Evolutionary conservation across 2,888 invertebrate species (phyloP).

Genomic region (Caenorhabditis sp.): DNA sequence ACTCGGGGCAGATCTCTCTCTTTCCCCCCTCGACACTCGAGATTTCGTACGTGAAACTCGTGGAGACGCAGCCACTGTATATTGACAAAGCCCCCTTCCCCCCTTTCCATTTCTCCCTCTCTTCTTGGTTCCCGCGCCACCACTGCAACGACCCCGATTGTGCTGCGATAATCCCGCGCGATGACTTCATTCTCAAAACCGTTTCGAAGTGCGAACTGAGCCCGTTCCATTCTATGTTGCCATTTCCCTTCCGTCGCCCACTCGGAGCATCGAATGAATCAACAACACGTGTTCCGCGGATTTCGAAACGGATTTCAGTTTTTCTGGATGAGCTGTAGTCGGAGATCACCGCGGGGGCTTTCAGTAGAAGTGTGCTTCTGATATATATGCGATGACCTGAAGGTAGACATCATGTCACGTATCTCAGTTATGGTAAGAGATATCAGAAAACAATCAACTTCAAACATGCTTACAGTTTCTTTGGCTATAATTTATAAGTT

Average conservation of each 20-base stretch:
- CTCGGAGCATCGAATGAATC: constrained; percentile 20
- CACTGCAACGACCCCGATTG: constrained; percentile 7
- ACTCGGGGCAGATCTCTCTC: constrained; percentile 11
- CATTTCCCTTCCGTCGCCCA: background rate
- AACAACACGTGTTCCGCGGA: constrained; percentile 29
- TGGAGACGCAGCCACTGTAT: constrained; percentile 26
- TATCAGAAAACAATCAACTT: no score
- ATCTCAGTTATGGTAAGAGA: no score
- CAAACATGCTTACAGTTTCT: no score
- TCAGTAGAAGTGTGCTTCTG: no score
- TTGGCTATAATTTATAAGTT: no score
- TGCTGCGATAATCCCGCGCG: constrained; percentile 15
- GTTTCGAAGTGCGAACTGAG: background rate
- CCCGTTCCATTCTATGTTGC: constrained; percentile 14
- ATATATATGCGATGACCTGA: no score
- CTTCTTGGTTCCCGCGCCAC: constrained; percentile 2
- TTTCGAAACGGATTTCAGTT: constrained; percentile 11
- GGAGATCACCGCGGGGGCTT: no score
- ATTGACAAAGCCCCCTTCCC: constrained; percentile 12
- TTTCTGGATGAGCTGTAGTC: no score
- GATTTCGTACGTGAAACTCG: constrained; percentile 11
- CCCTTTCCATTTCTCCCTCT: no score
- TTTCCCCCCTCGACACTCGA: constrained; percentile 8
- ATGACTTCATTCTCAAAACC: constrained; percentile 11
- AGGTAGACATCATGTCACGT: no score